phyloP scores from a whole-genome alignment of 1,140 invertebrate genomes.

The Eueides isabella region DNA sequence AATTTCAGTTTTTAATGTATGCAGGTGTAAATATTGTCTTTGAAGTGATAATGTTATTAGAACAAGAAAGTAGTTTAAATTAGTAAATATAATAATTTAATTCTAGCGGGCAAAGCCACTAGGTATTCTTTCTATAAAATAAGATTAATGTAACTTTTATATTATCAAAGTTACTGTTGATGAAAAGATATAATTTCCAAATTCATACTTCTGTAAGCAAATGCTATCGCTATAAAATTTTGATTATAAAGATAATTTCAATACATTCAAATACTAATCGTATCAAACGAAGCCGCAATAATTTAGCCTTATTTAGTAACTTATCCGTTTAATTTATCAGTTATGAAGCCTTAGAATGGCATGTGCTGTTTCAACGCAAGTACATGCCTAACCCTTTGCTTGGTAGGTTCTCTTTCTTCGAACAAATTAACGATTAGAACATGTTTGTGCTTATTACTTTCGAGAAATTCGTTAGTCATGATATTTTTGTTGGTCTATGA shows the following conservation, averaged over 20 bases:
- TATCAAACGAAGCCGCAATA: conserved; percentile 26
- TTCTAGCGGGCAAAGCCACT: too few relatives aligned
- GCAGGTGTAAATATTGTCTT: too few relatives aligned
- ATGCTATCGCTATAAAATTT: neutral
- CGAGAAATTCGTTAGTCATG: neutral
- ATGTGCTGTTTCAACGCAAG: neutral
- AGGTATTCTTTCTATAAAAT: too few relatives aligned
- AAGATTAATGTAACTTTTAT: too few relatives aligned
- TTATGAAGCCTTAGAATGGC: conserved; percentile 25
- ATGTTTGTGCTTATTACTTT: neutral
- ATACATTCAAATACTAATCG: conserved; percentile 15
- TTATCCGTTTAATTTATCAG: conserved; percentile 24
- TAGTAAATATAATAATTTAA: too few relatives aligned
- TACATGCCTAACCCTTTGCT: conserved; percentile 24
- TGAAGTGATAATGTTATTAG: too few relatives aligned
- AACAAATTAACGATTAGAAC: neutral
- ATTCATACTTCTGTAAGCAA: neutral
- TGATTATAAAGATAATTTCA: conserved; percentile 2
- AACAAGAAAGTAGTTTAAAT: too few relatives aligned
- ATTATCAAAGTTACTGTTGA: too few relatives aligned
- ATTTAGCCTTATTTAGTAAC: conserved; percentile 15
- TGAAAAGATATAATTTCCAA: too few relatives aligned
- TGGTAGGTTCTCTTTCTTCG: conserved; percentile 28
- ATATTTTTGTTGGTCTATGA: neutral
- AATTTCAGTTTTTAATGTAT: too few relatives aligned